Evolutionary conservation across 2,113 vertebrate genomes (phyloP).

Genomic region (Neotoma lepida): DNA sequence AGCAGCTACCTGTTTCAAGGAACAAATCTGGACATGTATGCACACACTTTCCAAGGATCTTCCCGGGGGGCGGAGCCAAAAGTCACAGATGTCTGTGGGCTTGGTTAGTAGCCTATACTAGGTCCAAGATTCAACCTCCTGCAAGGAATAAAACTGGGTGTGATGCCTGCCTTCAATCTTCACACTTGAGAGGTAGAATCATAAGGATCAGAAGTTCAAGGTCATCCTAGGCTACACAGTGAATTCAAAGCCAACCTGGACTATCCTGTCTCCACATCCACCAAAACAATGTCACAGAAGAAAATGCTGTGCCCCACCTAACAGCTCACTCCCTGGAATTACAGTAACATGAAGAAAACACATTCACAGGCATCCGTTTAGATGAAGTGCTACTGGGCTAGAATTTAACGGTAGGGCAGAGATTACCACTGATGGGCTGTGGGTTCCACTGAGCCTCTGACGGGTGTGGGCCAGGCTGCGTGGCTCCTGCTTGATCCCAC

Average conservation of each 20-base stretch:
- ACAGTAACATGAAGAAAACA: not conserved
- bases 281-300: not conserved
- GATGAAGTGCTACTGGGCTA: not conserved
- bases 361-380: no score
- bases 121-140: not conserved
- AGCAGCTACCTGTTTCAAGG: not conserved
- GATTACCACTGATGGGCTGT: not conserved
- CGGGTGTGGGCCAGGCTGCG: not conserved
- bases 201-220: not conserved
- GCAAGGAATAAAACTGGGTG: not conserved
- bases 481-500: not conserved
- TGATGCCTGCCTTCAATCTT: not conserved
- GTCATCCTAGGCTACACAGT: not conserved
- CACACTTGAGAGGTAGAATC: not conserved
- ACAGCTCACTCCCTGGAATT: not conserved
- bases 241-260: not conserved
- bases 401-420: not conserved
- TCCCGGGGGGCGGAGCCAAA: not conserved
- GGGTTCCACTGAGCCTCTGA: not conserved
- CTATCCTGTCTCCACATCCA: not conserved
- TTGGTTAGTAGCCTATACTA: not conserved
- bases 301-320: not conserved
- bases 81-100: not conserved
- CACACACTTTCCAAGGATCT: not conserved
- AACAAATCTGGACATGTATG: not conserved